Percentiles rank a stretch among this genome's conserved stretches.
Conservation (phyloP, 2,113 vertebrate species). For the Myrmecobius fasciatus region DNA sequence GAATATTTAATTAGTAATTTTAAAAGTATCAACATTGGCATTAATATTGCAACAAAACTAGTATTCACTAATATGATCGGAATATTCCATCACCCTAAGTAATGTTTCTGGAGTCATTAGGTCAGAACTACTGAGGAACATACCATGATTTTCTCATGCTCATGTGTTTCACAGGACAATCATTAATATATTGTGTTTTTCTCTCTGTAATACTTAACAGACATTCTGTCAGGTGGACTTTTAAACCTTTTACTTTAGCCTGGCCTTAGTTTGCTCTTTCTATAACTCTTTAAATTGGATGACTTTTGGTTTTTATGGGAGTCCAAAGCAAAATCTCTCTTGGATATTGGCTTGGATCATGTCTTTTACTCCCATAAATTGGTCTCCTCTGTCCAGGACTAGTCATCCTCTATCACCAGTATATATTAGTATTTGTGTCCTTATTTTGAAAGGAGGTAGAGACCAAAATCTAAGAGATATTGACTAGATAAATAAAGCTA, state of each 20-base stretch:
- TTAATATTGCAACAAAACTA: background rate
- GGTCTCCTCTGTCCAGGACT: background rate
- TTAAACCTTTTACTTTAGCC: background rate
- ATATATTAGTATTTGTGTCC: background rate
- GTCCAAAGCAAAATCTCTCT: background rate
- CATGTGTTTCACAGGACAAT: background rate
- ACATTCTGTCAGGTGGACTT: background rate
- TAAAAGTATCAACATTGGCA: background rate
- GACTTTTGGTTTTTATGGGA: background rate
- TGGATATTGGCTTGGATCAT: background rate
- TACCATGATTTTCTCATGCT: background rate
- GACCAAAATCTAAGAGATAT: background rate
- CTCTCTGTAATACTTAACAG: background rate
- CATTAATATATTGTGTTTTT: background rate
- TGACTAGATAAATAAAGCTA: background rate
- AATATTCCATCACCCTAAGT: background rate
- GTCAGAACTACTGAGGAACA: background rate
- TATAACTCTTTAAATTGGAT: background rate
- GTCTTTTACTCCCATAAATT: background rate
- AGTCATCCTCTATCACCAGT: background rate
- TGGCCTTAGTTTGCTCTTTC: background rate
- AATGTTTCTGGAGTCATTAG: background rate
- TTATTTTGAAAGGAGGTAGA: background rate
- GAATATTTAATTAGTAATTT: constrained; percentile 52
- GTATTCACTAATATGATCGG: background rate